Conservation (phyloP, 2,113 vertebrate genomes). For the Nesogale talazaci region DNA sequence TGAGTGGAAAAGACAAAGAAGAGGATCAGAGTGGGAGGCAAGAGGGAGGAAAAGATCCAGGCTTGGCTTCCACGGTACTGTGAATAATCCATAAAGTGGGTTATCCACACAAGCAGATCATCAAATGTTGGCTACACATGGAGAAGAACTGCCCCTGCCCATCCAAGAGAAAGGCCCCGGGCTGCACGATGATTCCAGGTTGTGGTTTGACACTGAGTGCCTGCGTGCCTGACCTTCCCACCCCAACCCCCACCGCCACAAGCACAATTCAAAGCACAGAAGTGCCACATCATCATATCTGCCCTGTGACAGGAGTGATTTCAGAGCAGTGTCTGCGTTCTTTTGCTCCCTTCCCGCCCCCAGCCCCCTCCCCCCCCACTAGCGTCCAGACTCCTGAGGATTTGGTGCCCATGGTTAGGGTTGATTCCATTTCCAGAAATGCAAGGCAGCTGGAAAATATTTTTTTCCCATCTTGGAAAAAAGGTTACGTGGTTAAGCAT, state of each 20-base stretch:
- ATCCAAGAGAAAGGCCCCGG: constrained; percentile 17
- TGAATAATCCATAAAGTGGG: constrained; percentile 58
- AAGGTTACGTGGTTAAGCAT: not conserved
- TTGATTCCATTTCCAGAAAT: constrained; percentile 75
- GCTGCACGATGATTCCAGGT: constrained; percentile 19
- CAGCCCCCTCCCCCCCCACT: constrained; percentile 53
- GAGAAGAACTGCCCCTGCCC: not conserved
- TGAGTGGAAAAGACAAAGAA: not conserved
- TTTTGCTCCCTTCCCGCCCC: not conserved
- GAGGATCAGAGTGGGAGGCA: constrained; percentile 19
- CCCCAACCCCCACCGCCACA: too few species aligned
- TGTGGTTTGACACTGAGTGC: constrained; percentile 2
- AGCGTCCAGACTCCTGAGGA: constrained; percentile 70
- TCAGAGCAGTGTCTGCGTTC: constrained; percentile 43
- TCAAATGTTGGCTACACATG: not conserved
- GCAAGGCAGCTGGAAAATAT: constrained; percentile 62
- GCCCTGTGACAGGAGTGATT: constrained; percentile 37
- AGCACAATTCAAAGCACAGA: constrained; percentile 44
- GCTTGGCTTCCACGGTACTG: constrained; percentile 1
- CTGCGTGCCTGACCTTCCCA: not conserved
- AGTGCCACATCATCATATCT: constrained; percentile 54
- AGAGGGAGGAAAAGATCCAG: not conserved
- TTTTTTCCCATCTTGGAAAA: constrained; percentile 65
- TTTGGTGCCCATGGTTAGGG: constrained; percentile 75
- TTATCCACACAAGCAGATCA: constrained; percentile 57